phyloP scores from a whole-genome alignment of 2,797 vertebrate species.

The Chelon auratus region DNA sequence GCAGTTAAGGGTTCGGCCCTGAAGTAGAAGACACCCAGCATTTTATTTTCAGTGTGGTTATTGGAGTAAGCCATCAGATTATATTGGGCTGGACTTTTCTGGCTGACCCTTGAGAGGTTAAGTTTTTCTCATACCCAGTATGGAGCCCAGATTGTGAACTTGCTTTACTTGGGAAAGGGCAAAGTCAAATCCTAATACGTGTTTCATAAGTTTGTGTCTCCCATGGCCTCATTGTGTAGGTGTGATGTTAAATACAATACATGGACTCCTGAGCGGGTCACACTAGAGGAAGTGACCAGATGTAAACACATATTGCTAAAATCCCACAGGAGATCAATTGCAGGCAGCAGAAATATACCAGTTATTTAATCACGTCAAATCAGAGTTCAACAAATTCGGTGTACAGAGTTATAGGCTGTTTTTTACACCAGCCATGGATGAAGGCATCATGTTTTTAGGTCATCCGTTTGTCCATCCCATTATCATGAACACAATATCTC shows the following conservation, averaged over 20 bases:
- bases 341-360: conserved; percentile 27
- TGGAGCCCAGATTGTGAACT: conserved; percentile 55
- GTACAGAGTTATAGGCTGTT: background rate
- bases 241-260: conserved; percentile 65
- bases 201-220: conserved; percentile 74
- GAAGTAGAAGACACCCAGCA: conserved; percentile 48
- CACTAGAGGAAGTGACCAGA: conserved; percentile 42
- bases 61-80: conserved; percentile 61
- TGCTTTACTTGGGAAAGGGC: conserved; percentile 53
- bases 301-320: conserved; percentile 42
- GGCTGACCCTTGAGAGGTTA: conserved; percentile 66
- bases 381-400: conserved; percentile 16
- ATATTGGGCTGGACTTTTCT: conserved; percentile 74
- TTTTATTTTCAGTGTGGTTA: conserved; percentile 59
- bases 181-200: conserved; percentile 62
- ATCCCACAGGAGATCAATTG: conserved; percentile 32
- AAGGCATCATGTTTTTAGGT: too few species aligned
- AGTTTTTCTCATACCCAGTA: conserved; percentile 64
- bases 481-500: too few species aligned
- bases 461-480: too few species aligned
- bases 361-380: conserved; percentile 51
- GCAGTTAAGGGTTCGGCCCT: conserved; percentile 29
- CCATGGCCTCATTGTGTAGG: conserved; percentile 68
- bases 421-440: background rate
- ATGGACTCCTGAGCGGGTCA: conserved; percentile 37